Evolutionary conservation across 2,797 vertebrate species (phyloP), one percentile per base, ranked within the genome.

Genomic region (Novumbra hubbsi): DNA sequence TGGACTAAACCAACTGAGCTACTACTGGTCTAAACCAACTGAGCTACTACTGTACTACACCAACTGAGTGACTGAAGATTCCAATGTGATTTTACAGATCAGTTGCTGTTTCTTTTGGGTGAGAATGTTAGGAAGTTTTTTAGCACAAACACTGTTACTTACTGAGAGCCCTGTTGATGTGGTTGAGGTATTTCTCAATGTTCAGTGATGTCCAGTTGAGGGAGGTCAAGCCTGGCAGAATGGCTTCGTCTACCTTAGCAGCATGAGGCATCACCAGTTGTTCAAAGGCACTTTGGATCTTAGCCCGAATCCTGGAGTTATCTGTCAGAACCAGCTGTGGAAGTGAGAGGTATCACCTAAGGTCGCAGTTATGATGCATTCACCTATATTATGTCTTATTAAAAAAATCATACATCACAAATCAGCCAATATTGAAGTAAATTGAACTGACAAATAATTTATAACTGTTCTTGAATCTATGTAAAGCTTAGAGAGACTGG

Each of bases 191-290:
- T 30, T 90, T 91, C 75, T 96, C 95, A 73, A 96, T 96, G 85
- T 96, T 96, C 77, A 97, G 82, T 17, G 97, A 99, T 1, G 92
- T 94, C 98, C 98, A 99, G 78, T 90, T 98, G 68, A 99, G 87
- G 15, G 91, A 91, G 2, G 89, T 93, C 80, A 98, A 85, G 62
- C 98, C 97, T 0, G 95, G 95, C 41, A 95, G 94, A 32, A 98
- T 91, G 19, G 93, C 92, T 68, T 96, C 91, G 52, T 98, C 95
- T 68, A 98, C 91, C 86, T 92, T 94, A 0, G 94, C 90, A 75
- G 98, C 86, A 78, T 93, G 91, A 1, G 94, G 95, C 52, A 72
- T 87, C 78, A 96, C 89, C 60, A 98, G 84, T 21, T 91, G 93
- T 71, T 95, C 92, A 81, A 96, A 88, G 62, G 85, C 89, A 6